Evolutionary conservation across 2,113 vertebrate species (phyloP).

Genomic region (Chascanopsetta lugubris): DNA sequence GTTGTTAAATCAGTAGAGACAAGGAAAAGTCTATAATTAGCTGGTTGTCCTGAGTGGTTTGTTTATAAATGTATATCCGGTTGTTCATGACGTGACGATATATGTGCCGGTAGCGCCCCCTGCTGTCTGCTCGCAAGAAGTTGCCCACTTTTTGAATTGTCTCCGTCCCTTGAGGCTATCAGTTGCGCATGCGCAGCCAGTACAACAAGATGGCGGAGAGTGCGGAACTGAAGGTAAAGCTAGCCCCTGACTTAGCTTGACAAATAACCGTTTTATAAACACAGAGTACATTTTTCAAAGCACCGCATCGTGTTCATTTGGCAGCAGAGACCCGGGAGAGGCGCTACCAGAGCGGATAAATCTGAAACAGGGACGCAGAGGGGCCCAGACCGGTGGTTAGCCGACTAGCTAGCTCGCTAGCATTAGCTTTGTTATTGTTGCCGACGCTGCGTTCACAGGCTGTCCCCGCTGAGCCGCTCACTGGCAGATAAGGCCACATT

Average conservation of each 20-base stretch:
- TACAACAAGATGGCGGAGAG: constrained; percentile 98
- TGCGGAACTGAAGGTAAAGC: constrained; percentile 99
- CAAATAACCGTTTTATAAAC: constrained; percentile 72
- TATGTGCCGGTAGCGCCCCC: constrained; percentile 48
- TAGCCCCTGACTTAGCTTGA: constrained; percentile 85
- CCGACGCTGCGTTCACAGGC: constrained; percentile 60
- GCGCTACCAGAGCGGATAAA: constrained; percentile 1
- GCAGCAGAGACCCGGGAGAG: neutral
- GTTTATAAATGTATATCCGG: neutral
- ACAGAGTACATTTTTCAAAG: constrained; percentile 14
- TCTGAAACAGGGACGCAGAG: constrained; percentile 19
- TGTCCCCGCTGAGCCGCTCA: constrained; percentile 37
- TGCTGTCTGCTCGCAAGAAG: constrained; percentile 25
- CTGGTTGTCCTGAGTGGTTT: neutral
- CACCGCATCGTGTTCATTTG: neutral
- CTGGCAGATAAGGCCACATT: constrained; percentile 19
- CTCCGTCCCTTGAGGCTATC: constrained; percentile 82
- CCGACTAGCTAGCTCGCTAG: constrained; percentile 64
- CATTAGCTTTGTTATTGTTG: constrained; percentile 82
- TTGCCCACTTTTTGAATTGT: constrained; percentile 7
- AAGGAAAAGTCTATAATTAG: too few species aligned
- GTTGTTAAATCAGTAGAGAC: too few species aligned
- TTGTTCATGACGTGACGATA: neutral
- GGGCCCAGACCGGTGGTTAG: constrained; percentile 50
- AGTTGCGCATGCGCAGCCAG: constrained; percentile 90